Conservation (phyloP, 2,888 invertebrate species). For the Drosophila mettleri region DNA sequence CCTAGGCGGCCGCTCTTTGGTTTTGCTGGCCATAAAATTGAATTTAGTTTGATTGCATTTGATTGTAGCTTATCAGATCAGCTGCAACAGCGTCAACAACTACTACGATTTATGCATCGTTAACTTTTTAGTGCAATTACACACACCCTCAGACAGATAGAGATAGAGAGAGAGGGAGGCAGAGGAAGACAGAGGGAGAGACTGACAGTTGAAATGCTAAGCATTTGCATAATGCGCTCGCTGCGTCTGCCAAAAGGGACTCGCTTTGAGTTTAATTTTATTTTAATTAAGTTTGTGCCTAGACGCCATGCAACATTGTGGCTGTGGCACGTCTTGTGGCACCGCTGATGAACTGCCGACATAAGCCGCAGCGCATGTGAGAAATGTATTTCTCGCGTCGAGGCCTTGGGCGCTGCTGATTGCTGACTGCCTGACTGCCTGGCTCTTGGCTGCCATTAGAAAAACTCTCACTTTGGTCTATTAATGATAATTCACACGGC, state of each 20-base stretch:
- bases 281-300: constrained; percentile 72
- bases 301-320: constrained; percentile 29
- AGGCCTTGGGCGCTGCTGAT: constrained; percentile 45
- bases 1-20: constrained; percentile 44
- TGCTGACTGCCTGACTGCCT: constrained; percentile 3
- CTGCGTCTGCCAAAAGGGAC: constrained; percentile 22
- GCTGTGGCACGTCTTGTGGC: constrained; percentile 29
- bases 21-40: constrained; percentile 68
- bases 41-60: constrained; percentile 80
- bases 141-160: not conserved
- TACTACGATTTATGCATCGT: constrained; percentile 74
- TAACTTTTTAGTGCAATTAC: constrained; percentile 66
- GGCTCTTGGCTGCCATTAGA: constrained; percentile 19
- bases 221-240: constrained; percentile 69
- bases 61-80: constrained; percentile 78
- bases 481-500: constrained; percentile 77
- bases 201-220: constrained; percentile 32
- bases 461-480: constrained; percentile 70
- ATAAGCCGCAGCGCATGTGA: constrained; percentile 20
- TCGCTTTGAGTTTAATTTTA: constrained; percentile 58
- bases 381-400: constrained; percentile 18
- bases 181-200: too few species aligned
- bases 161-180: too few species aligned
- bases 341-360: constrained; percentile 51
- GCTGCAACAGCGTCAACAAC: constrained; percentile 7